These are phyloP conservation scores for Upupa epops DNA, from an alignment of 2,113 vertebrate species.

Conservation along the genomic window DNA sequence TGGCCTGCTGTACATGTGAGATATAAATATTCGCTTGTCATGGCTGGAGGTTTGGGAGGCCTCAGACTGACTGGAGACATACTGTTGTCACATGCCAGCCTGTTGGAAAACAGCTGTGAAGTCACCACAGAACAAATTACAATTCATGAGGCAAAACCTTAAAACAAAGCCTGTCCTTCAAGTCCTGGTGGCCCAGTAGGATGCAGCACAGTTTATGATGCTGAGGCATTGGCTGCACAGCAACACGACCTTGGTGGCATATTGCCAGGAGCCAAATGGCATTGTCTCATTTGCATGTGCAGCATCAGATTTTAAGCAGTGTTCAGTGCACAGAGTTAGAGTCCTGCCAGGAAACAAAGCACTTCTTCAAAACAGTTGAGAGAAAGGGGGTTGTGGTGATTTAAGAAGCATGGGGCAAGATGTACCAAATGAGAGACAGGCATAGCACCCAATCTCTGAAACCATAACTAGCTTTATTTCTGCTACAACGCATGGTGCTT, in stretches of 20 bases:
- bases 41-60: background rate
- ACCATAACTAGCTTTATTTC: background rate
- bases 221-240: background rate
- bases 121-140: constrained; percentile 7
- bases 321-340: background rate
- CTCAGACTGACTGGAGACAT: constrained; percentile 40
- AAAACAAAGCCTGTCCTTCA: constrained; percentile 33
- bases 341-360: background rate
- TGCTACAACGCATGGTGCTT: fast-evolving
- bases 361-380: background rate
- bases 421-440: fast-evolving
- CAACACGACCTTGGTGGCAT: fast-evolving
- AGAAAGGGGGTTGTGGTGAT: fast-evolving
- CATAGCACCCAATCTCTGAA: background rate
- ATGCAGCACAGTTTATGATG: background rate
- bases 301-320: background rate
- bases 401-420: background rate
- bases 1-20: background rate
- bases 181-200: background rate
- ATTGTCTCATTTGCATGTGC: background rate
- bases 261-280: fast-evolving
- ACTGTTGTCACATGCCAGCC: background rate
- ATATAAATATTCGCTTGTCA: constrained; percentile 47
- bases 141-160: background rate
- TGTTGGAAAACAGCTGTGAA: constrained; percentile 19